Conservation (phyloP, 37 sponge, comb jelly and placozoan species). For the Hexactinellida sp. region DNA sequence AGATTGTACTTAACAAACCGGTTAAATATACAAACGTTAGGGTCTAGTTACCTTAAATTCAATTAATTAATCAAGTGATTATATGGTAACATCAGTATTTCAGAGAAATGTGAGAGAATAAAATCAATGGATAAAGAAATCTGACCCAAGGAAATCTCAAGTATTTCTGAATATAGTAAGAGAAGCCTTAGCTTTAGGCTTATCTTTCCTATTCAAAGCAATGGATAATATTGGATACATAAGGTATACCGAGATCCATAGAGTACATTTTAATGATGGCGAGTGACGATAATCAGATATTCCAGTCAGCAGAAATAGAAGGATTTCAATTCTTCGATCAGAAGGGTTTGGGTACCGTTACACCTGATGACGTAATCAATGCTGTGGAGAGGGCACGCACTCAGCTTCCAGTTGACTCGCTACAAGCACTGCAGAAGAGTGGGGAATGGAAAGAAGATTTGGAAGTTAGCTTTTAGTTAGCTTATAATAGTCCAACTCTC, state of each 20-base stretch:
- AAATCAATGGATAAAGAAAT: no score
- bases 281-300: not conserved
- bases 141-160: no score
- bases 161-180: not conserved
- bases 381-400: not conserved
- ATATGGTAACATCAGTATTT: no score
- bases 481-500: no score
- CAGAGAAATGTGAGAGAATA: not conserved
- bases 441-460: not conserved
- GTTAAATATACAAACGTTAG: no score
- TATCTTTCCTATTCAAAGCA: not conserved
- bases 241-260: no score
- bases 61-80: no score
- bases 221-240: no score
- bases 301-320: not conserved
- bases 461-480: not conserved
- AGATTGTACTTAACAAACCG: no score
- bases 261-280: slow-evolving; percentile 10
- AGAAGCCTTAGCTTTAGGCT: not conserved
- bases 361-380: not conserved
- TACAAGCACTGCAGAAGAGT: not conserved
- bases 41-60: no score
- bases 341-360: not conserved
- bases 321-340: not conserved
- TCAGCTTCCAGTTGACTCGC: not conserved